phyloP scores from a whole-genome alignment of 1,140 invertebrate genomes.

The Mya arenaria region DNA sequence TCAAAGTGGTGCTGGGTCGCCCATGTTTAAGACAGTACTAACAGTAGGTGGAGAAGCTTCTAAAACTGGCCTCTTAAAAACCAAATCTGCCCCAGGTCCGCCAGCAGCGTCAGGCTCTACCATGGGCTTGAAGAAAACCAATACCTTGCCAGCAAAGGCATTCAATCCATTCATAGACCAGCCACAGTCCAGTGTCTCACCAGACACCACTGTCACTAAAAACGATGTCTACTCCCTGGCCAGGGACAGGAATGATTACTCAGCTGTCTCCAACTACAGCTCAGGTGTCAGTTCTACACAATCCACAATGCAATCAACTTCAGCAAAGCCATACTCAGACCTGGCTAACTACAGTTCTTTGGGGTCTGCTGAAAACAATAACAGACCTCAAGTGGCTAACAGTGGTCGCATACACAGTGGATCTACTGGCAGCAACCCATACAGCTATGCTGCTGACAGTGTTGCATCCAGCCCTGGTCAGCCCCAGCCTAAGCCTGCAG shows the following conservation, averaged over 20 bases:
- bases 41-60: background rate
- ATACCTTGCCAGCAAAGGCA: conserved; percentile 13
- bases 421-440: background rate
- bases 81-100: background rate
- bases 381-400: background rate
- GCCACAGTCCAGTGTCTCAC: conserved; percentile 36
- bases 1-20: background rate
- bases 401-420: background rate
- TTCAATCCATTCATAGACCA: background rate
- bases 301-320: background rate
- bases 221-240: conserved; percentile 3
- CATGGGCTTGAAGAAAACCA: background rate
- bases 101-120: background rate
- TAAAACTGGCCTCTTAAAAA: background rate
- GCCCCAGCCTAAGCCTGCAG: background rate
- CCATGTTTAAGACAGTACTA: conserved; percentile 12
- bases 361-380: background rate
- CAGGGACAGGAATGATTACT: background rate
- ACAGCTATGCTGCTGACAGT: background rate
- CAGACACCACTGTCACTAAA: background rate
- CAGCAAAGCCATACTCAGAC: background rate
- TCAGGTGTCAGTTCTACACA: background rate
- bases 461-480: too few relatives aligned
- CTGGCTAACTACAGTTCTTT: background rate
- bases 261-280: conserved; percentile 14